phyloP scores from a whole-genome alignment of 2,797 vertebrate species.

The Margarornis squamiger region DNA sequence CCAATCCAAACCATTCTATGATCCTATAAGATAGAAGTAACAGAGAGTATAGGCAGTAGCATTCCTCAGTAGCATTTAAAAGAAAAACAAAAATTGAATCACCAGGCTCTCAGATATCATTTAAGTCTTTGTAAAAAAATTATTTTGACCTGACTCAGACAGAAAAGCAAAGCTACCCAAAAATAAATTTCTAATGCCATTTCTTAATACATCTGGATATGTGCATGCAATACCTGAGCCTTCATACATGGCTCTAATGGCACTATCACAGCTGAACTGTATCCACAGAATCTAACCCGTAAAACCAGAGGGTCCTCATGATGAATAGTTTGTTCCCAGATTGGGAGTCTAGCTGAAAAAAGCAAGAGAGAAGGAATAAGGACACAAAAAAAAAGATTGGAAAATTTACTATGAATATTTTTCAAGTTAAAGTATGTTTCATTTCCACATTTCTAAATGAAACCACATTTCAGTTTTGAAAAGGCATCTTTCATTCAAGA shows the following conservation, averaged over 20 bases:
- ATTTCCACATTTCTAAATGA: not conserved
- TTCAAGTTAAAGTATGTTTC: not conserved
- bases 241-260: accelerated
- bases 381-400: not conserved
- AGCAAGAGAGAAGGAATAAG: not conserved
- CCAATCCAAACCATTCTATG: not conserved
- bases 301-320: not conserved
- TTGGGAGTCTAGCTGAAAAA: not conserved
- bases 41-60: accelerated
- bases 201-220: not conserved
- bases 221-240: not conserved
- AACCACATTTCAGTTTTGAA: not conserved
- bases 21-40: not conserved
- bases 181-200: not conserved
- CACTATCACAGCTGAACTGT: not conserved
- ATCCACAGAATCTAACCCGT: not conserved
- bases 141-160: not conserved
- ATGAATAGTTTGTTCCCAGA: not conserved
- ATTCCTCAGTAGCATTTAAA: accelerated
- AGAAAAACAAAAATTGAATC: not conserved
- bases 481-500: not conserved
- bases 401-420: not conserved
- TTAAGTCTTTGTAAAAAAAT: not conserved
- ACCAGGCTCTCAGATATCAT: not conserved
- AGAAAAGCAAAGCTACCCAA: not conserved